These are phyloP conservation scores for Ondatra zibethicus DNA, from an alignment of 2,113 vertebrate genomes.

Conservation along the genomic window DNA sequence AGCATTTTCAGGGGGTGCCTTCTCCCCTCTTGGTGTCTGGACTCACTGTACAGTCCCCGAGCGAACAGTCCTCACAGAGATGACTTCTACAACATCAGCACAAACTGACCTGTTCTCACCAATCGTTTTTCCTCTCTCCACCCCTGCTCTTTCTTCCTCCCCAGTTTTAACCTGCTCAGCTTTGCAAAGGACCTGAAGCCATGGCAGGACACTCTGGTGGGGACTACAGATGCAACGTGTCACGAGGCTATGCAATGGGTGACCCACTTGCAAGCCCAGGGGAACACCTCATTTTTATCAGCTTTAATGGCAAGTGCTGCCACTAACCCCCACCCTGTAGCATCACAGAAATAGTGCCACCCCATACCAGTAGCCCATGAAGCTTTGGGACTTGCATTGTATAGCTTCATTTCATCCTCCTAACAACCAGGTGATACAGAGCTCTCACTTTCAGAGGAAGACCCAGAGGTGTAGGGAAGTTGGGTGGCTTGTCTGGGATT, in stretches of 20 bases:
- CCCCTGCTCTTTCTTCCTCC: background rate
- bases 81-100: background rate
- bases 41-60: background rate
- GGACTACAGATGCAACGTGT: conserved; percentile 85
- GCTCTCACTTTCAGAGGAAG: background rate
- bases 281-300: conserved; percentile 86
- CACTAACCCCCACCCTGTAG: background rate
- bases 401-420: background rate
- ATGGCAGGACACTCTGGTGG: conserved; percentile 87
- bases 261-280: conserved; percentile 82
- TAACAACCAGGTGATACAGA: background rate
- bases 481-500: background rate
- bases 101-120: background rate
- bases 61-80: background rate
- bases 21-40: background rate
- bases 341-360: background rate
- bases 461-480: background rate
- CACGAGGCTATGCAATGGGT: conserved; percentile 88
- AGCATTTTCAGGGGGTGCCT: background rate
- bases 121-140: background rate
- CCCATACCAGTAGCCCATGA: fast-evolving
- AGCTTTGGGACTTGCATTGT: background rate
- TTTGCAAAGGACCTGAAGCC: conserved; percentile 85
- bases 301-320: conserved; percentile 87
- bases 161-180: conserved; percentile 90